Conservation (phyloP, 2,888 invertebrate genomes). For the Agriotes lineatus region DNA sequence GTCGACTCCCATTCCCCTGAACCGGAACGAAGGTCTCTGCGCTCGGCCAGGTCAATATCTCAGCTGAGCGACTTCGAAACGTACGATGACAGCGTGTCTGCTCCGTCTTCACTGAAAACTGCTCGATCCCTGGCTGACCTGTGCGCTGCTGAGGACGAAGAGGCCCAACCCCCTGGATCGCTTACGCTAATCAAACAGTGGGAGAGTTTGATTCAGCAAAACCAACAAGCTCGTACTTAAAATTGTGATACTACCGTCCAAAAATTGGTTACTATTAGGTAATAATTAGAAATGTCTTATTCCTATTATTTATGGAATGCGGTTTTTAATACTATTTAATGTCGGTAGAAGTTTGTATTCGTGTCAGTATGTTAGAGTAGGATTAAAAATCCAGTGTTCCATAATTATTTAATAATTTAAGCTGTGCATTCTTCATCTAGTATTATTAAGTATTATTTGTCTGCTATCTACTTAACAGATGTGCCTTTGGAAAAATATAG, state of each 20-base stretch:
- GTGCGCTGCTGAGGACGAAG: constrained; percentile 75
- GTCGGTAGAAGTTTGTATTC: neutral
- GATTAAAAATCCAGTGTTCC: neutral
- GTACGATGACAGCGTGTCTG: constrained; percentile 40
- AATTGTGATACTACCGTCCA: constrained; percentile 42
- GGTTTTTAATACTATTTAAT: neutral
- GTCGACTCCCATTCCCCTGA: constrained; percentile 67
- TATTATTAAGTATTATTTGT: neutral
- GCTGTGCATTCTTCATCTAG: neutral
- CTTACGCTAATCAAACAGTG: constrained; percentile 85
- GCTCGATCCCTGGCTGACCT: constrained; percentile 78
- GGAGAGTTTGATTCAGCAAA: constrained; percentile 82
- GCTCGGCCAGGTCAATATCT: constrained; percentile 39
- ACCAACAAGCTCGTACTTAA: constrained; percentile 59
- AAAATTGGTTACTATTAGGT: constrained; percentile 7
- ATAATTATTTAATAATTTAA: no score
- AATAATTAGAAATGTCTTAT: neutral
- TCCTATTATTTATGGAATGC: no score
- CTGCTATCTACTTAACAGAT: neutral
- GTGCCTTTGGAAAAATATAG: constrained; percentile 20
- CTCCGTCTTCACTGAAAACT: constrained; percentile 68
- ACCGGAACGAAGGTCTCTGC: constrained; percentile 56
- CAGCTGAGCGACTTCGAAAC: constrained; percentile 37
- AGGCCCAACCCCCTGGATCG: constrained; percentile 70
- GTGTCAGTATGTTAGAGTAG: neutral